Percentiles rank a stretch among this genome's conserved stretches.
These are phyloP conservation scores for Hycleus phaleratus DNA, from an alignment of 1,140 invertebrate genomes.

Conservation along the genomic window DNA sequence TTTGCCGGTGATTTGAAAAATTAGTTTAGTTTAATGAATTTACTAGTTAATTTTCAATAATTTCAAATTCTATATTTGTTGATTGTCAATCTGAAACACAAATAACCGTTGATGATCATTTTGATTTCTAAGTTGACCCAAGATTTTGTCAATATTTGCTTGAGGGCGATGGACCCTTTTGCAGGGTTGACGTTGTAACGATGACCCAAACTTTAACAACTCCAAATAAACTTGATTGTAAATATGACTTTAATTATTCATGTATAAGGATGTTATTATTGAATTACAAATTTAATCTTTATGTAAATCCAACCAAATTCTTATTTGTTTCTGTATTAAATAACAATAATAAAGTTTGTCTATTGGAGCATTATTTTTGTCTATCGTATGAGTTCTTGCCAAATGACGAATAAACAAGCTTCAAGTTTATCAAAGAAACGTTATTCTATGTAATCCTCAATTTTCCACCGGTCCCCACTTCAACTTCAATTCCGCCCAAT, in stretches of 20 bases:
- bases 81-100: too few species aligned
- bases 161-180: too few species aligned
- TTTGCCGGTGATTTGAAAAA: too few species aligned
- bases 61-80: too few species aligned
- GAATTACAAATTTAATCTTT: background rate
- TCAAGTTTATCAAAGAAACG: constrained; percentile 27
- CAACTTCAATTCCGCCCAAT: constrained; percentile 38
- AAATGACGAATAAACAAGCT: constrained; percentile 26
- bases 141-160: too few species aligned
- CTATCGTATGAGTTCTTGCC: constrained; percentile 9
- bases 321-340: background rate
- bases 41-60: too few species aligned
- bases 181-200: too few species aligned
- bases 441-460: constrained; percentile 31
- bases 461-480: constrained; percentile 25
- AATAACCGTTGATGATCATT: too few species aligned
- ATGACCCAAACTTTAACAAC: too few species aligned
- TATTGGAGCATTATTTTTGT: background rate
- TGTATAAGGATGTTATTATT: background rate
- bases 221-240: too few species aligned
- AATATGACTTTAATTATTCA: background rate
- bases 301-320: background rate
- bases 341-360: background rate
- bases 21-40: too few species aligned
- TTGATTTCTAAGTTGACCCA: too few species aligned